phyloP scores from a whole-genome alignment of 2,797 vertebrate species.

The Myripristis murdjan region DNA sequence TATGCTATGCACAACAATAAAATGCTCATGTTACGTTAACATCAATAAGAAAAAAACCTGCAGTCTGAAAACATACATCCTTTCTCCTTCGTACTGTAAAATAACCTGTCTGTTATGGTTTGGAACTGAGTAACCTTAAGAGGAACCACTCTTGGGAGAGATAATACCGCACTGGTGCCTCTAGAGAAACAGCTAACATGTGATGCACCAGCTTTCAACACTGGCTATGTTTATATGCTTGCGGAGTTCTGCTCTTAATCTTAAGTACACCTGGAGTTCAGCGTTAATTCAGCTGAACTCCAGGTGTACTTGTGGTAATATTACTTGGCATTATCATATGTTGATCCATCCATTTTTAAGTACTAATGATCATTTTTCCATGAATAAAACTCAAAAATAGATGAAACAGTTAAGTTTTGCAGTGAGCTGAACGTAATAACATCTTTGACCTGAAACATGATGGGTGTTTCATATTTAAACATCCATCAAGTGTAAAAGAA shows the following conservation, averaged over 20 bases:
- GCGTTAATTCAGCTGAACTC: too few species aligned
- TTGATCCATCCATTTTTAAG: too few species aligned
- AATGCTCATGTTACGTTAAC: slow-evolving; percentile 77
- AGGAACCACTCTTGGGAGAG: slow-evolving; percentile 69
- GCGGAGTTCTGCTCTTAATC: slow-evolving; percentile 9
- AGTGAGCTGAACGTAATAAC: too few species aligned
- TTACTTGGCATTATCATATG: too few species aligned
- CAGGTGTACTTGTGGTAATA: too few species aligned
- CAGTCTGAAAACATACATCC: slow-evolving; percentile 89
- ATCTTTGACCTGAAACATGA: too few species aligned
- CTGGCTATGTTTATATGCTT: slow-evolving; percentile 59
- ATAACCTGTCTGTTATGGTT: slow-evolving; percentile 81
- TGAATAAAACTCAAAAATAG: too few species aligned
- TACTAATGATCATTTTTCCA: too few species aligned
- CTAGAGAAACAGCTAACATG: slow-evolving; percentile 60
- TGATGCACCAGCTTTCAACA: slow-evolving; percentile 36
- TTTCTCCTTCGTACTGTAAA: slow-evolving; percentile 85
- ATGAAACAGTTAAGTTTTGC: too few species aligned
- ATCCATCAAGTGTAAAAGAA: too few species aligned
- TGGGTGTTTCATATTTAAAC: too few species aligned
- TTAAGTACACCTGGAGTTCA: too few species aligned
- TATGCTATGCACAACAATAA: slow-evolving; percentile 73
- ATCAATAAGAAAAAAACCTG: slow-evolving; percentile 83
- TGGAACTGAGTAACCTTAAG: slow-evolving; percentile 76
- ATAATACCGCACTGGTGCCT: slow-evolving; percentile 48